A percentile compares a stretch with the other conserved stretches of the same genome.
These are phyloP conservation scores for Euleptes europaea DNA, from an alignment of 2,113 vertebrate genomes.

Conservation along the genomic window DNA sequence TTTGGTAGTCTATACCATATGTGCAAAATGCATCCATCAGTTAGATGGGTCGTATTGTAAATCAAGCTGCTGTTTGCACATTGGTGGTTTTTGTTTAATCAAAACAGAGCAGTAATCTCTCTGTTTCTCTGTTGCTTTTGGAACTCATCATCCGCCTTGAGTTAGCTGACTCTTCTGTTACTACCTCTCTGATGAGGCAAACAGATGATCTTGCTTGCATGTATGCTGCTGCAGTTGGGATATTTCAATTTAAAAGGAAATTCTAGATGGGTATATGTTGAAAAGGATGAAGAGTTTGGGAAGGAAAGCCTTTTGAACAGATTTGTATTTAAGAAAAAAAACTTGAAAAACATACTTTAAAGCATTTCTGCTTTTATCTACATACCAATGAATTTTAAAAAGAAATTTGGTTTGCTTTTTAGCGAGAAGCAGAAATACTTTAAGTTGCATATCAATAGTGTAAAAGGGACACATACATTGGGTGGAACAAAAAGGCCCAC, in stretches of 20 bases:
- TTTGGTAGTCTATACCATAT: neutral
- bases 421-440: neutral
- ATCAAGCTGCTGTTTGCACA: neutral
- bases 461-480: no score
- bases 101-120: neutral
- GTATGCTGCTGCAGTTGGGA: neutral
- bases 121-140: rapidly evolving
- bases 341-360: no score
- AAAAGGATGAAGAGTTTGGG: neutral
- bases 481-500: no score
- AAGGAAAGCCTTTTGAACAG: neutral
- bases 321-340: no score
- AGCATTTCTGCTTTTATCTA: no score
- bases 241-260: neutral
- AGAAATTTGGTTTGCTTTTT: neutral
- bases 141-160: rapidly evolving
- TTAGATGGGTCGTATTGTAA: neutral
- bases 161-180: neutral
- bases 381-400: no score
- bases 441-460: no score
- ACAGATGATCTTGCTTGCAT: neutral
- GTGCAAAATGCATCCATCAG: rapidly evolving
- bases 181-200: neutral
- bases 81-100: neutral
- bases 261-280: neutral